Percentiles rank a stretch among this genome's conserved stretches.
These are phyloP conservation scores for Diploptera punctata DNA, from an alignment of 2,888 invertebrate species.

Conservation along the genomic window DNA sequence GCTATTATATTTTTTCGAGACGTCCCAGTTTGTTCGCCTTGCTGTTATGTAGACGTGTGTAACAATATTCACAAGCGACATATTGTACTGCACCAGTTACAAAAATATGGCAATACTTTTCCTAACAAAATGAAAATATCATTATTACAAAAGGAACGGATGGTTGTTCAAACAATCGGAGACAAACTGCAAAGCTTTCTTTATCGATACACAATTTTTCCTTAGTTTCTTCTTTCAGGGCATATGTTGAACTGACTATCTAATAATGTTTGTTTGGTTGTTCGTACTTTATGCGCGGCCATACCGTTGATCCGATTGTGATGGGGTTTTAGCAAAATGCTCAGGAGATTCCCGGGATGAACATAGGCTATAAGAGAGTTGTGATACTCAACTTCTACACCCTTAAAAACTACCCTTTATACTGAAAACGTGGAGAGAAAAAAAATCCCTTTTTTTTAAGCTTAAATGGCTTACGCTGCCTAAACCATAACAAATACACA, in stretches of 20 bases:
- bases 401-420: too few species aligned
- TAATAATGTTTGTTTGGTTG: too few species aligned
- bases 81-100: constrained; percentile 5
- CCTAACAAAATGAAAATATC: constrained; percentile 25
- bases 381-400: too few species aligned
- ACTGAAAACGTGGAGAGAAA: too few species aligned
- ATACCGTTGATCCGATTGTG: too few species aligned
- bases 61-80: constrained; percentile 18
- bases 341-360: too few species aligned
- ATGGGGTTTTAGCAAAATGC: too few species aligned
- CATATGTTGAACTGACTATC: not conserved
- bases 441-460: too few species aligned
- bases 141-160: constrained; percentile 5
- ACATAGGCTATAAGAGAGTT: too few species aligned
- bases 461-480: too few species aligned
- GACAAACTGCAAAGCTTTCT: not conserved
- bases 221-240: not conserved
- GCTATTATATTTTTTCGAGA: constrained; percentile 25
- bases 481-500: too few species aligned
- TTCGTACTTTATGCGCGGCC: too few species aligned
- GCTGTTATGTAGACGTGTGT: constrained; percentile 12
- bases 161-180: not conserved
- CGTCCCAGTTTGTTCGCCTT: constrained; percentile 20
- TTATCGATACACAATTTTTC: not conserved
- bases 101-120: constrained; percentile 18